These are phyloP conservation scores for Argyresthia goedartella DNA, from an alignment of 2,888 invertebrate genomes.

Conservation along the genomic window DNA sequence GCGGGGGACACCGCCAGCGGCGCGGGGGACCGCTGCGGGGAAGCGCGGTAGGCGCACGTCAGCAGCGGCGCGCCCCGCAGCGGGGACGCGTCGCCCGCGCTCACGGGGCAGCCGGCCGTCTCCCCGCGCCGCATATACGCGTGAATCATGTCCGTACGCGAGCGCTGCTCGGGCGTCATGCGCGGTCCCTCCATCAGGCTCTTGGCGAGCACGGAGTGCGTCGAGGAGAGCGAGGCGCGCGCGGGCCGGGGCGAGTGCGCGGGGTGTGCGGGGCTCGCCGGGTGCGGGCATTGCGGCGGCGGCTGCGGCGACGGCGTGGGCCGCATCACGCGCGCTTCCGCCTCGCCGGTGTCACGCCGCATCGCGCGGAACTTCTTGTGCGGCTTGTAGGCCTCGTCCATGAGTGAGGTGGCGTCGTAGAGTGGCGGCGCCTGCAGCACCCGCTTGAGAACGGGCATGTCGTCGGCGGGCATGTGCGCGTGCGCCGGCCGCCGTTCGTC, in stretches of 20 bases:
- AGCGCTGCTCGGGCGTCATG: constrained; percentile 93
- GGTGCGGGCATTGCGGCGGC: constrained; percentile 68
- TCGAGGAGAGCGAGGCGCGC: constrained; percentile 84
- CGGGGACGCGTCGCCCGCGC: no score
- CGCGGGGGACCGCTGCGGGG: constrained; percentile 36
- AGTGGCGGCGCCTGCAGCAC: constrained; percentile 93
- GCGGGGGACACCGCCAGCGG: constrained; percentile 33
- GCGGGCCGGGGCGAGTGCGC: constrained; percentile 69
- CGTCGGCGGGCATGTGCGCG: constrained; percentile 85
- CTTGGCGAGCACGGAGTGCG: constrained; percentile 90
- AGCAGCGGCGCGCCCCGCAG: constrained; percentile 51
- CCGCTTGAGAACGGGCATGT: constrained; percentile 94
- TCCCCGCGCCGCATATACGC: constrained; percentile 90
- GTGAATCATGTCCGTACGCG: constrained; percentile 92
- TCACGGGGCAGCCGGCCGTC: no score
- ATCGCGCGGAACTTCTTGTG: constrained; percentile 95
- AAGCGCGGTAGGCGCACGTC: constrained; percentile 36
- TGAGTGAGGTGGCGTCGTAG: constrained; percentile 89
- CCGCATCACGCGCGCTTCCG: constrained; percentile 64
- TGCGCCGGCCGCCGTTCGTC: no score
- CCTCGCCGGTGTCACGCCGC: constrained; percentile 85
- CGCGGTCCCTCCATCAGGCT: constrained; percentile 93
- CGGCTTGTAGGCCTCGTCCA: constrained; percentile 96
- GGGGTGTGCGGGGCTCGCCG: constrained; percentile 42
- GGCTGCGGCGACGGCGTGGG: constrained; percentile 68